These are phyloP conservation scores for Pipistrellus pygmaeus DNA, from an alignment of 2,797 vertebrate species.

Conservation along the genomic window DNA sequence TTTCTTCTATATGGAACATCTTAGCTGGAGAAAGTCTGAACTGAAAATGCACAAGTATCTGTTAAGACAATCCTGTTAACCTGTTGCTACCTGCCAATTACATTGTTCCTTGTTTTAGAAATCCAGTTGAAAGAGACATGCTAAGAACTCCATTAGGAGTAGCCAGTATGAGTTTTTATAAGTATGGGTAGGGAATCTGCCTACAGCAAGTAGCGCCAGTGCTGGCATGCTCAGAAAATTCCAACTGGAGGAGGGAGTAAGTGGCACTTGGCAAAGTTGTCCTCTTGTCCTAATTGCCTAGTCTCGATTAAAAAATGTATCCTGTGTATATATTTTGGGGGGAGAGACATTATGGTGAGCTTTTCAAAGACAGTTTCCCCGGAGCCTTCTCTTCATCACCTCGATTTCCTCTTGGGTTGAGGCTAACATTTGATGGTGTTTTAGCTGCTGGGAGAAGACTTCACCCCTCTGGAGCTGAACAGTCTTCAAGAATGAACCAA, in stretches of 20 bases:
- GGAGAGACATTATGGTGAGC: not conserved
- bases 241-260: constrained; percentile 28
- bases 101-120: constrained; percentile 66
- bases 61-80: constrained; percentile 51
- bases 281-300: constrained; percentile 27
- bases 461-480: not conserved
- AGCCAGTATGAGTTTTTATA: constrained; percentile 48
- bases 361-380: not conserved
- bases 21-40: not conserved
- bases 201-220: constrained; percentile 59
- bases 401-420: not conserved
- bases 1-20: not conserved
- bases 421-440: not conserved
- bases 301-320: constrained; percentile 30
- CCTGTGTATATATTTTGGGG: not conserved
- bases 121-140: constrained; percentile 24
- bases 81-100: constrained; percentile 65
- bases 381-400: not conserved
- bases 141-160: constrained; percentile 43
- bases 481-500: not conserved
- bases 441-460: not conserved
- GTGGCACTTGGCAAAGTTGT: constrained; percentile 70
- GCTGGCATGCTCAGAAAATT: constrained; percentile 70
- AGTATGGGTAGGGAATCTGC: constrained; percentile 55
- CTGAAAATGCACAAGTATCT: constrained; percentile 38